Base-by-base conservation (phyloP, 2,888 invertebrate species). In the Campoplex nolae region DNA sequence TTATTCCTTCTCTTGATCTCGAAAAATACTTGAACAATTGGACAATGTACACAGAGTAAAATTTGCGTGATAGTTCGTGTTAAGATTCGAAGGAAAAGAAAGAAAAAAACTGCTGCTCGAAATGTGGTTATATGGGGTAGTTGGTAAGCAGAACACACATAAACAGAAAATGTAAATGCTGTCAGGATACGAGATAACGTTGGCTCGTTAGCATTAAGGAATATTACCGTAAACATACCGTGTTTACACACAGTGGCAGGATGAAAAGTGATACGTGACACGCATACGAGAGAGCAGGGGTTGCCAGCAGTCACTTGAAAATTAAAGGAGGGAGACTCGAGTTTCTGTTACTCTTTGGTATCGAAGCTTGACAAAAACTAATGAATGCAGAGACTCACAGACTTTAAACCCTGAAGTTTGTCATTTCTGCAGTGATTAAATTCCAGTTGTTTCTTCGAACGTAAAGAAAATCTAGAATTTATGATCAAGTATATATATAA, bases 241-340 rank as follows among this genome's bases (percentile, higher is more conserved):
- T 93, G 93, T 94, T 93, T 93, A 93, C 92, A 91, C 89, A 92
- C 90, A 90, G 91, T 74, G 65, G 54, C 73, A 71, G 78, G 71
- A 85, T 89, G 91, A 92, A 91, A 93, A 93, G 93, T 93, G 93
- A 93, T 93, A 93, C 93, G 93, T 93, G 93, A 93, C 94, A 93
- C 92, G 93, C 93, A 93, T 93, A 91, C 91, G 89, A 90, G 90
- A 84, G 23, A 23, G n/a, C n/a, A n/a, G 56, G 79, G 28, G 42
- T 68, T 67, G 23, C 75, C 38, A 23, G 23, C 23, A 68, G 73
- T 62, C 28, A 90, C 89, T 91, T 42, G 90, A 90, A 23, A 93
- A 92, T 92, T 91, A 42, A 89, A 90, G 89, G 84, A 87, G 89
- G 90, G 68, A 85, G 91, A 91, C 91, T 92, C 90, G 91, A 91